Percentiles rank a stretch among this genome's conserved stretches.
phyloP scores from a whole-genome alignment of 2,888 invertebrate species.

The Crossocerus cetratus region DNA sequence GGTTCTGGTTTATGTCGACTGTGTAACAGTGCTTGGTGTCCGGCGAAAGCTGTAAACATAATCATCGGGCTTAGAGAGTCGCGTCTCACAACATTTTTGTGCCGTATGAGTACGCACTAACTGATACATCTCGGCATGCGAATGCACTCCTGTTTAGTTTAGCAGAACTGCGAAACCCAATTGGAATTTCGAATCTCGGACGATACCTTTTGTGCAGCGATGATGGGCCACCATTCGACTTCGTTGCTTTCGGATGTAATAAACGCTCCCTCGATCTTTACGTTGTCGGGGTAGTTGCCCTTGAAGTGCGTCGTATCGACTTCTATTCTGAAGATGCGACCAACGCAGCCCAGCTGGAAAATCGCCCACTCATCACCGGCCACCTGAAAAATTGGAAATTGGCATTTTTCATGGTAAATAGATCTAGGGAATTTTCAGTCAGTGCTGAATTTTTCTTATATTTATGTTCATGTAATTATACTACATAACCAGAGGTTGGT shows the following conservation, averaged over 20 bases:
- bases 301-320: conserved; percentile 82
- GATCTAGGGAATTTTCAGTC: neutral
- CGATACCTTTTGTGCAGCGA: conserved; percentile 79
- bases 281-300: conserved; percentile 82
- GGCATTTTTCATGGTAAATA: too few relatives aligned
- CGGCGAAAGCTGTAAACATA: conserved; percentile 78
- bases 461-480: too few relatives aligned
- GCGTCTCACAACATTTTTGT: neutral
- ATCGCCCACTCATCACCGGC: conserved; percentile 81
- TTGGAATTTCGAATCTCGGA: neutral
- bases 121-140: too few relatives aligned
- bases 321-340: conserved; percentile 78
- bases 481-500: too few relatives aligned
- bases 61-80: neutral
- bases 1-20: conserved; percentile 66
- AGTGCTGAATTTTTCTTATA: neutral
- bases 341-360: conserved; percentile 80
- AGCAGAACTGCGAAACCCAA: too few relatives aligned
- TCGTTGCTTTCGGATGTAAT: conserved; percentile 70
- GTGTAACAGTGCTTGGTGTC: conserved; percentile 65
- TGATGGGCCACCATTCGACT: conserved; percentile 77
- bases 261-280: conserved; percentile 79
- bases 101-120: neutral
- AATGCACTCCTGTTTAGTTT: too few relatives aligned
- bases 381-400: conserved; percentile 46